phyloP scores from a whole-genome alignment of 1,140 invertebrate genomes.

The Drosophila serrata region DNA sequence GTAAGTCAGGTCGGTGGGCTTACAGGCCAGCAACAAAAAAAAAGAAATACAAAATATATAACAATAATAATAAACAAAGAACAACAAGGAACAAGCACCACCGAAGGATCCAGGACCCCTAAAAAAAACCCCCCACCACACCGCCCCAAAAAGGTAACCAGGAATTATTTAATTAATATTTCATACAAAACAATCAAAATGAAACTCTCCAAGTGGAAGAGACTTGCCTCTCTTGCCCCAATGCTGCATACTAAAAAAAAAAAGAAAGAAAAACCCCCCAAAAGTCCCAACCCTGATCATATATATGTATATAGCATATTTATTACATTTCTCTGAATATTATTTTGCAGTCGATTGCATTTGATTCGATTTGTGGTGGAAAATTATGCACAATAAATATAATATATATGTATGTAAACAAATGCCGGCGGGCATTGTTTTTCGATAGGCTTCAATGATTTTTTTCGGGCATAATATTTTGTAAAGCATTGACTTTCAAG shows the following conservation, averaged over 20 bases:
- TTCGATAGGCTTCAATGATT: constrained; percentile 32
- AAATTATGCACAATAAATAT: constrained; percentile 28
- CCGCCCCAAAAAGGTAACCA: constrained; percentile 56
- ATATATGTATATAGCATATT: neutral
- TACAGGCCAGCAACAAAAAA: constrained; percentile 49
- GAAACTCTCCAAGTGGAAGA: constrained; percentile 36
- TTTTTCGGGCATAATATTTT: constrained; percentile 5
- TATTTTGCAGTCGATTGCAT: constrained; percentile 66
- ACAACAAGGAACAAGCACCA: constrained; percentile 21
- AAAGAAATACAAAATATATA: constrained; percentile 2
- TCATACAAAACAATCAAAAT: constrained; percentile 41
- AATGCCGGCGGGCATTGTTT: constrained; percentile 21
- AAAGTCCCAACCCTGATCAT: neutral
- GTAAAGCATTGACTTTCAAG: constrained; percentile 22
- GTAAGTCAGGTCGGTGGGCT: constrained; percentile 76
- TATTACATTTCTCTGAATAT: constrained; percentile 33
- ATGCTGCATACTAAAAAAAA: constrained; percentile 26
- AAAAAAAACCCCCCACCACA: constrained; percentile 3
- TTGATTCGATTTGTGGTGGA: constrained; percentile 65
- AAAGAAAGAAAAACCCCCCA: neutral
- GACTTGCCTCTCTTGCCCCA: constrained; percentile 22
- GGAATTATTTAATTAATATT: constrained; percentile 60
- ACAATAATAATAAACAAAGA: constrained; percentile 4
- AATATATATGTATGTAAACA: too few species aligned
- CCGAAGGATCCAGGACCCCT: constrained; percentile 16